Evolutionary conservation across 2,113 vertebrate genomes (phyloP).

Genomic region (Hypocryptadius cinnamomeus): DNA sequence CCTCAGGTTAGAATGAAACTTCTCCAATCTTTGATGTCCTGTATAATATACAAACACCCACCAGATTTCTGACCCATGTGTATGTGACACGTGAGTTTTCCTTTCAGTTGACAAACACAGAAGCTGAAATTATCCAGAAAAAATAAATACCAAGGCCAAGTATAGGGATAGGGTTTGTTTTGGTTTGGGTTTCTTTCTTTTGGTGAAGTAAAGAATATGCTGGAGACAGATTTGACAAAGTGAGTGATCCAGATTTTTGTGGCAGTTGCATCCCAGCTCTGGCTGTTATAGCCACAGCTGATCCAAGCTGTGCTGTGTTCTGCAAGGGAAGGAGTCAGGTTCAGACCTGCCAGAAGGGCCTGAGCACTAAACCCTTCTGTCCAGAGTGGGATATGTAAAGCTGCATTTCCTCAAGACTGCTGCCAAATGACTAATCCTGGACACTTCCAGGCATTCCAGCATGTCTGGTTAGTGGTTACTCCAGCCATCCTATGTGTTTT

Average conservation of each 20-base stretch:
- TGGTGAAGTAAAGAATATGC: neutral
- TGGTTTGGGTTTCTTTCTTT: neutral
- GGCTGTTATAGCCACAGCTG: neutral
- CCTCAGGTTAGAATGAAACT: neutral
- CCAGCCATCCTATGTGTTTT: slow-evolving; percentile 8
- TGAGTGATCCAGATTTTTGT: neutral
- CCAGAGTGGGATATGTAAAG: slow-evolving; percentile 26
- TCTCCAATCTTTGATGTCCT: neutral
- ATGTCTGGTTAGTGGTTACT: slow-evolving; percentile 48
- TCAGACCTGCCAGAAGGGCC: neutral
- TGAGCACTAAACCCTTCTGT: slow-evolving; percentile 10
- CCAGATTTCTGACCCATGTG: neutral
- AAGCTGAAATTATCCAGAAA: neutral
- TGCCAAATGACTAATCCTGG: slow-evolving; percentile 50
- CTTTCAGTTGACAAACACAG: neutral
- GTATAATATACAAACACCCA: neutral
- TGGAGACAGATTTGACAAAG: neutral
- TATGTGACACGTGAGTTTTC: neutral
- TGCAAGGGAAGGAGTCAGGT: neutral
- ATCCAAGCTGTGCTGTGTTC: neutral
- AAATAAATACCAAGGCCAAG: neutral
- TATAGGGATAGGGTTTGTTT: neutral
- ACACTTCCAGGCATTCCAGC: slow-evolving; percentile 50
- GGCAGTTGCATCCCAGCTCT: neutral
- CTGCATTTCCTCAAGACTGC: neutral